phyloP scores from a whole-genome alignment of 2,888 invertebrate species.

The Anaspis maculata region DNA sequence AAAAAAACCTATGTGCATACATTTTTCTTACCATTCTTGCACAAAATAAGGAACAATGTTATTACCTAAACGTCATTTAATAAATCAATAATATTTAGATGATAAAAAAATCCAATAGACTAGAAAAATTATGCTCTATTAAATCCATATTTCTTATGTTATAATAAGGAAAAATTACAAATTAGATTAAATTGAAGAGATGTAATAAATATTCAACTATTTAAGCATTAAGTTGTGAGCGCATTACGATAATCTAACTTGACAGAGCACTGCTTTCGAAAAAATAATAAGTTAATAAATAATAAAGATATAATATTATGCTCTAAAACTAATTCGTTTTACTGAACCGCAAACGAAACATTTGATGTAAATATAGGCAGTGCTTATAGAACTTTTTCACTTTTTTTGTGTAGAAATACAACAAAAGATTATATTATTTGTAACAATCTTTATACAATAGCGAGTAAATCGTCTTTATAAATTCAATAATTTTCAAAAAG shows the following conservation, averaged over 20 bases:
- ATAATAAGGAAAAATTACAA: conserved; percentile 18
- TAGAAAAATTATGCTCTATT: conserved; percentile 34
- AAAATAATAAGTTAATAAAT: conserved; percentile 17
- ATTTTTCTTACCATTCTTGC: conserved; percentile 5
- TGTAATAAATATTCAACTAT: conserved; percentile 34
- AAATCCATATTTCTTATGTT: conserved; percentile 27
- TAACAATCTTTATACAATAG: too few species aligned
- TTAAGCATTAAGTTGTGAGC: conserved; percentile 28
- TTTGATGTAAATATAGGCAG: too few species aligned
- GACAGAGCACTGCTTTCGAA: conserved; percentile 30
- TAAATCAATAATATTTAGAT: conserved; percentile 24
- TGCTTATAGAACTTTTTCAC: too few species aligned
- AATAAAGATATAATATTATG: conserved; percentile 9
- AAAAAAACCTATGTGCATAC: conserved; percentile 4
- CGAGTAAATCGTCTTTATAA: too few species aligned
- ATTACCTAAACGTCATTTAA: conserved; percentile 25
- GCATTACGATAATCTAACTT: conserved; percentile 23
- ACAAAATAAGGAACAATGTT: conserved; percentile 28
- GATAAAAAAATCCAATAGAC: conserved; percentile 32
- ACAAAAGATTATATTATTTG: too few species aligned
- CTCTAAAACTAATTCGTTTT: too few species aligned
- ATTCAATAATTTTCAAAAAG: too few species aligned
- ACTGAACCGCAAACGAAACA: too few species aligned
- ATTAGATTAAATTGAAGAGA: conserved; percentile 23
- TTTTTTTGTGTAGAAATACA: too few species aligned